A percentile compares a stretch with the other conserved stretches of the same genome.
Evolutionary conservation across 2,888 invertebrate genomes (phyloP).

Genomic region (Vanessa cardui): DNA sequence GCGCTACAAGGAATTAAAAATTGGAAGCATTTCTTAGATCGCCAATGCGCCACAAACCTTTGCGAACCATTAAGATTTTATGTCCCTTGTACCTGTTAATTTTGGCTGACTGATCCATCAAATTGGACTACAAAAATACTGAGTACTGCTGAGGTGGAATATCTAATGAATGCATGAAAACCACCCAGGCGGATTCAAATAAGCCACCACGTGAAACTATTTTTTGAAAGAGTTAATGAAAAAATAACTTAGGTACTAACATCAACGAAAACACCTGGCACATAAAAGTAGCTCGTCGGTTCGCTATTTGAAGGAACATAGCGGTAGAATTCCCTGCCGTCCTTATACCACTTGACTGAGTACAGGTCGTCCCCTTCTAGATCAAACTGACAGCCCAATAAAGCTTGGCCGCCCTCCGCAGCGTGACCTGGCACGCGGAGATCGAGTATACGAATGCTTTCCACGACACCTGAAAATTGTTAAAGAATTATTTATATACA

Average conservation of each 20-base stretch:
- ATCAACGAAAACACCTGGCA: conserved; percentile 90
- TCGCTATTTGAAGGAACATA: conserved; percentile 90
- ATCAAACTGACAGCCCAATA: conserved; percentile 91
- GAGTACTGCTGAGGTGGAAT: no score
- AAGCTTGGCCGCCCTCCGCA: conserved; percentile 87
- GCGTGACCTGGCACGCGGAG: conserved; percentile 91
- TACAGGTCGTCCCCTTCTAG: conserved; percentile 89
- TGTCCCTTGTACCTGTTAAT: no score
- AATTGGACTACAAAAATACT: no score
- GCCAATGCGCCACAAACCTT: no score
- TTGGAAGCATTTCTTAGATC: no score
- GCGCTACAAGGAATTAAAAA: no score
- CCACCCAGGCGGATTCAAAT: no score
- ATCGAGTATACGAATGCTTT: conserved; percentile 86
- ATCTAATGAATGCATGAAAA: no score
- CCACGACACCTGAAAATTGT: conserved; percentile 48
- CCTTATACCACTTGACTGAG: conserved; percentile 96
- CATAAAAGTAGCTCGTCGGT: conserved; percentile 87
- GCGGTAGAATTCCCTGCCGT: conserved; percentile 91
- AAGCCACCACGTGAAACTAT: no score
- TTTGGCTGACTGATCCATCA: no score
- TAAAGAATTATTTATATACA: not conserved
- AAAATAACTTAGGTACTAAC: conserved; percentile 81
- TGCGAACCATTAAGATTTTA: no score
- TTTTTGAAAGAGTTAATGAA: no score